Evolutionary conservation across 2,888 invertebrate genomes (phyloP).

Genomic region (Melinopterus prodromus): DNA sequence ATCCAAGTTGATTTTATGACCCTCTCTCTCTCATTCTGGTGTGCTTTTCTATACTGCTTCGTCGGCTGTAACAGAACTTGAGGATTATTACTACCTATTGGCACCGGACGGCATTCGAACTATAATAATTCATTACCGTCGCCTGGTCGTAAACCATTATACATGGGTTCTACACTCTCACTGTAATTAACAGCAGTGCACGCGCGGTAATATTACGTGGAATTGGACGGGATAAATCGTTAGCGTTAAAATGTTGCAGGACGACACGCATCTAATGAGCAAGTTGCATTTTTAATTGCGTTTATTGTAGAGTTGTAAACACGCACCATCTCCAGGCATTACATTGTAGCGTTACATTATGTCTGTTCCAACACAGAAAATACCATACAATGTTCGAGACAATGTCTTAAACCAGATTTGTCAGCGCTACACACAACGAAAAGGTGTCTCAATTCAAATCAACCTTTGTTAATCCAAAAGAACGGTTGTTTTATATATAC

Average conservation of each 20-base stretch:
- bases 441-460: too few relatives aligned
- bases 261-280: not conserved
- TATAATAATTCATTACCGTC: not conserved
- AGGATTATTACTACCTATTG: not conserved
- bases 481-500: too few relatives aligned
- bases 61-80: not conserved
- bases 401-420: too few relatives aligned
- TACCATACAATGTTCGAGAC: too few relatives aligned
- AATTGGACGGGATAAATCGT: not conserved
- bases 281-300: not conserved
- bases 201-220: not conserved
- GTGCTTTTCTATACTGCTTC: not conserved
- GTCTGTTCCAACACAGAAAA: too few relatives aligned
- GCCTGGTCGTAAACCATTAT: not conserved
- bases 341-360: too few relatives aligned
- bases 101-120: not conserved
- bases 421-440: too few relatives aligned
- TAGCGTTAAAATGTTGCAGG: not conserved
- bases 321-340: too few relatives aligned
- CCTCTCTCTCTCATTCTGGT: too few relatives aligned
- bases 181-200: not conserved
- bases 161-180: not conserved
- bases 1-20: too few relatives aligned
- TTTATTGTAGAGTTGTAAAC: not conserved
- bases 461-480: too few relatives aligned